A percentile compares a stretch with the other conserved stretches of the same genome.
Conservation (phyloP, 2,888 invertebrate species). For the Parthenolecanium corni region DNA sequence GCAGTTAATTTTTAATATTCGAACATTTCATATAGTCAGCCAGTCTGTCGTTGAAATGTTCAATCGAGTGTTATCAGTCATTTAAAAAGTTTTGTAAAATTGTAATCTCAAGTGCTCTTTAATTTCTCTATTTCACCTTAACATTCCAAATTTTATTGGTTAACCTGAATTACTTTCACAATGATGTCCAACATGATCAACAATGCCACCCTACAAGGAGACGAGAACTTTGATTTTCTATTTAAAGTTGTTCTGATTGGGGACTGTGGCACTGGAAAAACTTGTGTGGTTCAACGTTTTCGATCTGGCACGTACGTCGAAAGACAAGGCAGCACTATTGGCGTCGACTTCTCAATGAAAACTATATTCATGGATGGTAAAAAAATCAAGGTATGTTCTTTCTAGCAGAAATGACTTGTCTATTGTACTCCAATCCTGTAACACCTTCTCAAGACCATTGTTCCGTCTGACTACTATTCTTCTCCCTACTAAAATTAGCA, state of each 20-base stretch:
- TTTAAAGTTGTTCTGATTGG: slow-evolving; percentile 93
- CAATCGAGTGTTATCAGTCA: no score
- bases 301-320: slow-evolving; percentile 92
- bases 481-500: no score
- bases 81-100: no score
- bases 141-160: neutral
- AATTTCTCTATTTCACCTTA: no score
- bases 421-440: no score
- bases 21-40: no score
- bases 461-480: no score
- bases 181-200: slow-evolving; percentile 28
- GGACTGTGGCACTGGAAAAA: slow-evolving; percentile 82
- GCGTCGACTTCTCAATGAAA: slow-evolving; percentile 98
- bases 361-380: slow-evolving; percentile 86
- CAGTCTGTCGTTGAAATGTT: no score
- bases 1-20: no score
- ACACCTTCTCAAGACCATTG: no score
- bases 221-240: slow-evolving; percentile 81
- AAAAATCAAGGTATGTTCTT: slow-evolving; percentile 68
- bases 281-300: slow-evolving; percentile 88
- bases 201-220: slow-evolving; percentile 36
- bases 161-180: neutral
- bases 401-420: no score
- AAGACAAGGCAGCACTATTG: slow-evolving; percentile 90
- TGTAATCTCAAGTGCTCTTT: no score